Evolutionary conservation across 2,888 invertebrate genomes (phyloP).

Genomic region (Mythimna loreyi): DNA sequence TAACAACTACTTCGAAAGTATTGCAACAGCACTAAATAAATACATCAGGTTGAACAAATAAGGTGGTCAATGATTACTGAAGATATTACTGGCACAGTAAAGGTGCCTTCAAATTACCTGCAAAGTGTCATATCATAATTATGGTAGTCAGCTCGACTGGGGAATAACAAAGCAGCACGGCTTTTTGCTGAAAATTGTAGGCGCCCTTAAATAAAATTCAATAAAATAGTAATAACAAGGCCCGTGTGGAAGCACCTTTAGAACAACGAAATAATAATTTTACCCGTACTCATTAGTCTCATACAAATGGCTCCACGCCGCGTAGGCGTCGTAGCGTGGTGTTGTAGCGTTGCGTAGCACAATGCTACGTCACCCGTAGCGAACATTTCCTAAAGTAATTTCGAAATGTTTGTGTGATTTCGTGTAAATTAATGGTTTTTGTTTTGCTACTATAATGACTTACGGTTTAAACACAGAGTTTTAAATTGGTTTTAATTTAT

Average conservation of each 20-base stretch:
- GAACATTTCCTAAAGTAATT: constrained; percentile 18
- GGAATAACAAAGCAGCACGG: too few species aligned
- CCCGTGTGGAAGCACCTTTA: background rate
- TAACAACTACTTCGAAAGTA: background rate
- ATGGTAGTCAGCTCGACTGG: too few species aligned
- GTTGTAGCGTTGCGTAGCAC: constrained; percentile 30
- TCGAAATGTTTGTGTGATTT: constrained; percentile 21
- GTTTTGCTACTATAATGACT: constrained; percentile 4
- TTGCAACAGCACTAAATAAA: background rate
- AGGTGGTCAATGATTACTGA: too few species aligned
- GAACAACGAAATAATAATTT: constrained; percentile 10
- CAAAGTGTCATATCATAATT: too few species aligned
- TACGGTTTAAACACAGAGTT: background rate
- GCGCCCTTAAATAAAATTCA: too few species aligned
- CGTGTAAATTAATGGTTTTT: constrained; percentile 14
- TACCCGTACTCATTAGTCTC: constrained; percentile 8
- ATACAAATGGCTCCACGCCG: constrained; percentile 3
- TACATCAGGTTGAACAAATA: too few species aligned
- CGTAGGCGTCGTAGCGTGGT: constrained; percentile 38
- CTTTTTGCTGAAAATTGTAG: too few species aligned
- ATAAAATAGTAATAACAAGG: background rate
- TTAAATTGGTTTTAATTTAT: background rate
- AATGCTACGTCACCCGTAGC: constrained; percentile 31
- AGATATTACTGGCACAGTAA: too few species aligned
- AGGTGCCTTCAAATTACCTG: too few species aligned